Evolutionary conservation across 2,113 vertebrate genomes (phyloP).

Genomic region (Phalacrocorax brasilianus): DNA sequence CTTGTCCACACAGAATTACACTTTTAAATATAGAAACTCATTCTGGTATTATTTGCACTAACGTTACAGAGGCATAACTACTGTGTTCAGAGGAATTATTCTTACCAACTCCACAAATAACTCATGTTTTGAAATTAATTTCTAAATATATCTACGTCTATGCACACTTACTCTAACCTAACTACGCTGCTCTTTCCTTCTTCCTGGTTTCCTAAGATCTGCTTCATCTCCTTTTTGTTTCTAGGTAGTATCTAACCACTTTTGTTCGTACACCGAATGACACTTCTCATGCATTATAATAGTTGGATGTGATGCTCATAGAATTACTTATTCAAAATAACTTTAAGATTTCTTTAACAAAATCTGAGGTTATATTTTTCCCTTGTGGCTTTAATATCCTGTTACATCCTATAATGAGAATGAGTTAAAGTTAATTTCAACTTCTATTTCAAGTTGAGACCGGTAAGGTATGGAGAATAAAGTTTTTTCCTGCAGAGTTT

Average conservation of each 20-base stretch:
- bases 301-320: neutral
- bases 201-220: neutral
- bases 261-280: neutral
- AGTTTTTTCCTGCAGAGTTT: neutral
- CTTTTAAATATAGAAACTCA: neutral
- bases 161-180: neutral
- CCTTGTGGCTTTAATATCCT: neutral
- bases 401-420: neutral
- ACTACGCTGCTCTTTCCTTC: neutral
- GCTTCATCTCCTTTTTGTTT: neutral
- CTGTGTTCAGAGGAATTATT: neutral
- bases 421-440: neutral
- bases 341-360: neutral
- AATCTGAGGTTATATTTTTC: neutral
- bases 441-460: neutral
- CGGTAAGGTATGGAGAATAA: neutral
- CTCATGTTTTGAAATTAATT: neutral
- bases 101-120: neutral
- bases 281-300: accelerated
- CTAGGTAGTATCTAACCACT: neutral
- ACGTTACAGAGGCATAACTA: neutral
- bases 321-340: neutral
- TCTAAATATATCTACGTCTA: neutral
- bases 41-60: neutral
- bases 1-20: neutral